These are phyloP conservation scores for Psettodes erumei DNA, from an alignment of 2,113 vertebrate genomes.

Conservation along the genomic window DNA sequence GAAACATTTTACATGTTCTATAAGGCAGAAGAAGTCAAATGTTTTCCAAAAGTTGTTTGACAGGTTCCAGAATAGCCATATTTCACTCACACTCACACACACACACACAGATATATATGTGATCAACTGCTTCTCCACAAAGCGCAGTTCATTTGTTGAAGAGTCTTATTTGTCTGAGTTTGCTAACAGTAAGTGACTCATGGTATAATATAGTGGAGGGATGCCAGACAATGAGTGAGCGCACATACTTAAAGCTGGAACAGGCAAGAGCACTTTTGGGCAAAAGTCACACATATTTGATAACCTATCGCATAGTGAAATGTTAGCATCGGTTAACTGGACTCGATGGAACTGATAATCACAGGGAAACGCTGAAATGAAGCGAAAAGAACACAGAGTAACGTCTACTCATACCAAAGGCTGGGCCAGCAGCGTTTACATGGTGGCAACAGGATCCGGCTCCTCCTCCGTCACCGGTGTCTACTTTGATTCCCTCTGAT, in stretches of 20 bases:
- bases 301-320: not conserved
- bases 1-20: constrained; percentile 50
- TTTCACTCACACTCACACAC: no score
- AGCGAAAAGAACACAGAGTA: constrained; percentile 31
- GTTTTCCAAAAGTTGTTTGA: not conserved
- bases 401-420: constrained; percentile 44
- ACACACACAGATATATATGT: no score
- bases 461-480: constrained; percentile 76
- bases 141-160: not conserved
- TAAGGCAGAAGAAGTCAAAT: not conserved
- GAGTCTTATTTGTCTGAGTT: not conserved
- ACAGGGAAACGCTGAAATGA: not conserved
- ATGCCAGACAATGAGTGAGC: constrained; percentile 64
- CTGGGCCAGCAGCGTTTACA: constrained; percentile 59
- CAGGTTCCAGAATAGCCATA: not conserved
- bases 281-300: constrained; percentile 19
- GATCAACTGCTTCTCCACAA: constrained; percentile 5
- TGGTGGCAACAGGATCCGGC: constrained; percentile 65
- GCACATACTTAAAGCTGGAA: constrained; percentile 32
- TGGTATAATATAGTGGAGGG: not conserved
- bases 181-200: not conserved
- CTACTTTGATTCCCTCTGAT: constrained; percentile 43
- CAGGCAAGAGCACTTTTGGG: constrained; percentile 36
- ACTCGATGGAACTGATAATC: not conserved
- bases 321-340: not conserved